Conservation (phyloP, 92 coral and sea anemone species). For the Porites cylindrica region DNA sequence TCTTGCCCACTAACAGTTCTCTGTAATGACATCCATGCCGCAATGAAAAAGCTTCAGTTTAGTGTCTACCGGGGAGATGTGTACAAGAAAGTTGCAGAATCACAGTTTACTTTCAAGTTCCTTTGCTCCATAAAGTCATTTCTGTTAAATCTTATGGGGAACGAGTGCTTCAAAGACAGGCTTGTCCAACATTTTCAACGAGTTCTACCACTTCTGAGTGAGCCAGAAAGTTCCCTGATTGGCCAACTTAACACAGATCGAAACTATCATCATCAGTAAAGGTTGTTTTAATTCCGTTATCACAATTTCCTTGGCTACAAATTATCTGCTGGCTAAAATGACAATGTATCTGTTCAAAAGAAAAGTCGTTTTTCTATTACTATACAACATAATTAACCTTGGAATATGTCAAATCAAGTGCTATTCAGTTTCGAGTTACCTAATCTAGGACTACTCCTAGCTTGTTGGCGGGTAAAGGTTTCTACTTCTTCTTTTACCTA, state of each 20-base stretch:
- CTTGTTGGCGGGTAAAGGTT: too few relatives aligned
- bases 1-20: constrained; percentile 51
- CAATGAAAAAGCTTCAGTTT: constrained; percentile 23
- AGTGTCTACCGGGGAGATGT: constrained; percentile 38
- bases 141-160: constrained; percentile 54
- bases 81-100: constrained; percentile 8
- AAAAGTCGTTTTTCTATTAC: too few relatives aligned
- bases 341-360: neutral
- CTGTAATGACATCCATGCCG: constrained; percentile 48
- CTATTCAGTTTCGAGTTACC: too few relatives aligned
- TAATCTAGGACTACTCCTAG: too few relatives aligned
- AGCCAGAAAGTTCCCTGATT: constrained; percentile 33
- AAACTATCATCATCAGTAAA: neutral
- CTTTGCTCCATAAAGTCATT: constrained; percentile 55
- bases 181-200: constrained; percentile 46
- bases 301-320: neutral
- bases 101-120: constrained; percentile 32
- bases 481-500: too few relatives aligned
- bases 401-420: too few relatives aligned
- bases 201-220: constrained; percentile 42
- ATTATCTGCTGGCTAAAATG: neutral
- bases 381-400: too few relatives aligned
- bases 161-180: constrained; percentile 38
- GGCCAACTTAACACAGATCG: constrained; percentile 23
- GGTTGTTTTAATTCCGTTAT: neutral